Evolutionary conservation across 2,797 vertebrate species (phyloP).

Genomic region (Trachurus trachurus): DNA sequence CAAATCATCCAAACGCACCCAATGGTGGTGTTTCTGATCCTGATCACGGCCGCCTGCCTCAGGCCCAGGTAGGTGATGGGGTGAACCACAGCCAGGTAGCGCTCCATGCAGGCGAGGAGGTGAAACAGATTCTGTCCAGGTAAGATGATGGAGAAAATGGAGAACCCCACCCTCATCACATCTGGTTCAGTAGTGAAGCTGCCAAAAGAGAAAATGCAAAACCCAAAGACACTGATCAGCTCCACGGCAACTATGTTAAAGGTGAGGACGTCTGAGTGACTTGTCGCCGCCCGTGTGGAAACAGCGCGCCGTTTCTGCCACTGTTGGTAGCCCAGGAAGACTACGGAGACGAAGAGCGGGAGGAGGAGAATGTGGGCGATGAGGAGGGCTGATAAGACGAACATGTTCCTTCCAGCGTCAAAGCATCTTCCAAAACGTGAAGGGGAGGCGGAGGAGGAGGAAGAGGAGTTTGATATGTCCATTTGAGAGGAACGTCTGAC

Average conservation of each 20-base stretch:
- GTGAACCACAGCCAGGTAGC: constrained; percentile 52
- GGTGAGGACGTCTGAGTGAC: constrained; percentile 37
- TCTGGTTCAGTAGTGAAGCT: fast-evolving
- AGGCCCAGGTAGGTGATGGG: constrained; percentile 22
- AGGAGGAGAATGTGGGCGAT: not conserved
- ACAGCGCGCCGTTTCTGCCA: constrained; percentile 7
- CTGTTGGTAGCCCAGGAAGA: not conserved
- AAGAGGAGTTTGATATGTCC: no score
- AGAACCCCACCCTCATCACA: fast-evolving
- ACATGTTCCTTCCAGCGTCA: no score
- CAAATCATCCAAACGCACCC: constrained; percentile 29
- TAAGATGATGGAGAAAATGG: no score
- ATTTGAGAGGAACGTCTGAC: no score
- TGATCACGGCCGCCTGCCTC: no score
- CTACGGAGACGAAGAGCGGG: constrained; percentile 12
- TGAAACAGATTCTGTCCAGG: constrained; percentile 20
- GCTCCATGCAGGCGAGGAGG: constrained; percentile 45
- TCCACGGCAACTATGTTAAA: constrained; percentile 16
- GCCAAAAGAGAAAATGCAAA: fast-evolving
- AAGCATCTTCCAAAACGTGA: no score
- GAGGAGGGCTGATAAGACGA: no score
- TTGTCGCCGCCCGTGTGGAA: not conserved
- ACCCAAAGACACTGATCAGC: not conserved
- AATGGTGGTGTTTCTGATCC: no score
- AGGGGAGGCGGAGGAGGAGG: no score